phyloP scores from a whole-genome alignment of 2,888 invertebrate genomes.

The Melieria picta region DNA sequence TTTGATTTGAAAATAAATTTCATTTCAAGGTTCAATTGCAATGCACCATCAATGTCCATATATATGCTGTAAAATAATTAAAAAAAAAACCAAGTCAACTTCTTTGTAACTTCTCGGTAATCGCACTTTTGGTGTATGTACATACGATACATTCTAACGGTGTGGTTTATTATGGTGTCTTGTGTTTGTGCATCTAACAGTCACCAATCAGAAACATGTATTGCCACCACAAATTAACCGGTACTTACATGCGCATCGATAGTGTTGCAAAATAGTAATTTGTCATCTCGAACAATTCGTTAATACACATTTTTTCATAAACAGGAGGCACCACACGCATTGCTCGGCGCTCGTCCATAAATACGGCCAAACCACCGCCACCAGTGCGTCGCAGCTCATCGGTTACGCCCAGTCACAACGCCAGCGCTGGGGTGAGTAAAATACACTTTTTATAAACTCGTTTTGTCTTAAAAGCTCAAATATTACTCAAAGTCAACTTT shows the following conservation, averaged over 20 bases:
- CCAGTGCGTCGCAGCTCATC: conserved; percentile 84
- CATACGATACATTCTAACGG: no score
- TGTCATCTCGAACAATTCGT: conserved; percentile 1
- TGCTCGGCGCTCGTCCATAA: conserved; percentile 65
- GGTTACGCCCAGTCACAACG: conserved; percentile 64
- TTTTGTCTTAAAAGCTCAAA: neutral
- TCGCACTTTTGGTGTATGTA: no score
- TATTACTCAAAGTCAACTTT: neutral
- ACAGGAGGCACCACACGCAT: conserved; percentile 61
- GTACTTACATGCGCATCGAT: neutral
- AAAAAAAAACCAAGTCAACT: no score
- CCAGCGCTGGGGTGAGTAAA: conserved; percentile 59
- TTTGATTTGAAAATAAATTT: no score
- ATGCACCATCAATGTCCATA: no score
- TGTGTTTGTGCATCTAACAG: conserved; percentile 45
- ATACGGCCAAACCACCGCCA: conserved; percentile 77
- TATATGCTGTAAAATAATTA: no score
- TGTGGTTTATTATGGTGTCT: conserved; percentile 44
- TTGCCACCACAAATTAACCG: neutral
- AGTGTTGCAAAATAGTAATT: neutral
- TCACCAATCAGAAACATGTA: conserved; percentile 24
- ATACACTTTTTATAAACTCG: neutral
- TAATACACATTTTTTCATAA: conserved; percentile 15
- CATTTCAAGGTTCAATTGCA: no score
- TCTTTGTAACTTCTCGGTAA: no score